Percentiles rank a stretch among this genome's conserved stretches.
Evolutionary conservation across 2,888 invertebrate genomes (phyloP).

Genomic region (Malachius bipustulatus): DNA sequence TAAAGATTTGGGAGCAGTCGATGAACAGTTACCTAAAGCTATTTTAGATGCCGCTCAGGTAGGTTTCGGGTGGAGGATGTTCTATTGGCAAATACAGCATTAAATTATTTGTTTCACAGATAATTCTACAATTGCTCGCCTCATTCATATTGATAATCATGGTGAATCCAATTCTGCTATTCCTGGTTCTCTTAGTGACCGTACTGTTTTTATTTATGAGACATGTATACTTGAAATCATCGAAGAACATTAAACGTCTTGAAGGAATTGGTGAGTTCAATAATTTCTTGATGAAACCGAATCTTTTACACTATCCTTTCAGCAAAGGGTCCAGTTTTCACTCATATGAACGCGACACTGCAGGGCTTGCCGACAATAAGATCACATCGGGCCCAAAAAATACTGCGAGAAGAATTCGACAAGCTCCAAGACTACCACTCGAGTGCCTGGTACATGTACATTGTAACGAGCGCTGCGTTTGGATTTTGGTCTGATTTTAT

Average conservation of each 20-base stretch:
- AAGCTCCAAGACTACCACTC: constrained; percentile 53
- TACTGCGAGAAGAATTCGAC: constrained; percentile 62
- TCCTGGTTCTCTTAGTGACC: constrained; percentile 52
- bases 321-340: constrained; percentile 78
- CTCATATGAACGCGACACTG: constrained; percentile 70
- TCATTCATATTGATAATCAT: constrained; percentile 59
- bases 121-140: constrained; percentile 48
- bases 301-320: constrained; percentile 22
- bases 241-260: constrained; percentile 59
- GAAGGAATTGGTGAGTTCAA: constrained; percentile 52
- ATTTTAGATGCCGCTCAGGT: not conserved
- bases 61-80: constrained; percentile 29
- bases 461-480: constrained; percentile 47
- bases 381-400: constrained; percentile 55
- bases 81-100: not conserved
- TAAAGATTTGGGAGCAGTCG: not conserved
- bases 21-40: not conserved
- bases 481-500: constrained; percentile 50
- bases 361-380: constrained; percentile 76
- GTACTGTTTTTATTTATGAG: constrained; percentile 53
- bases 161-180: constrained; percentile 56
- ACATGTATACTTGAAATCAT: constrained; percentile 57
- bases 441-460: constrained; percentile 44
- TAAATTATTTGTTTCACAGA: constrained; percentile 16
- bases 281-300: not conserved